A percentile compares a stretch with the other conserved stretches of the same genome.
These are phyloP conservation scores for Lydus trimaculatus DNA, from an alignment of 2,888 invertebrate species.

Conservation along the genomic window DNA sequence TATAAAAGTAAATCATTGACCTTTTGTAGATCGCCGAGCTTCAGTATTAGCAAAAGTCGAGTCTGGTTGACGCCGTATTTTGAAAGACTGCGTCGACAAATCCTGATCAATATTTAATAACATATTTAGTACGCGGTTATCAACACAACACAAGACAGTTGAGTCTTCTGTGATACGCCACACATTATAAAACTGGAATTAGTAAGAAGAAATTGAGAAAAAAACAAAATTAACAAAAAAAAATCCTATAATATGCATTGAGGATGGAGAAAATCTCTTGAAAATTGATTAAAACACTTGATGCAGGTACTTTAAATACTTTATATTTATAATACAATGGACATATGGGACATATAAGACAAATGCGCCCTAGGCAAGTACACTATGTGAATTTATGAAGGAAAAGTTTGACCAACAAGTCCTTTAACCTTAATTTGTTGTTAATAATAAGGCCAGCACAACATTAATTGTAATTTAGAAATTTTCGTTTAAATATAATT, in stretches of 20 bases:
- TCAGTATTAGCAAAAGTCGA: neutral
- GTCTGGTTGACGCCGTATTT: constrained; percentile 12
- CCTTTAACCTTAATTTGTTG: no score
- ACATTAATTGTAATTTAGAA: neutral
- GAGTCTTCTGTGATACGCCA: neutral
- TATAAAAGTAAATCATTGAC: constrained; percentile 3
- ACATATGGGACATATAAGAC: neutral
- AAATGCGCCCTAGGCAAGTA: neutral
- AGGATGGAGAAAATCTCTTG: neutral
- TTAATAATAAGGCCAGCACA: neutral
- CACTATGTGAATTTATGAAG: neutral
- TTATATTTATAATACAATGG: neutral
- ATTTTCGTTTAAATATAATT: neutral
- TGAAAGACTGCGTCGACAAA: neutral
- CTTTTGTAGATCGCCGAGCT: constrained; percentile 11
- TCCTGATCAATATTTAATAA: constrained; percentile 14
- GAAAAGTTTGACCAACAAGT: neutral
- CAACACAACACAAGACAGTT: neutral
- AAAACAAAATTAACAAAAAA: neutral
- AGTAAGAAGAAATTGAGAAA: neutral
- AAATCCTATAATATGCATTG: neutral
- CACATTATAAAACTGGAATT: no score
- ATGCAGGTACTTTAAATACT: neutral
- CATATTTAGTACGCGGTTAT: neutral
- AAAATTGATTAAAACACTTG: neutral